Conservation (phyloP, 2,113 vertebrate species). For the Sylvietta virens region DNA sequence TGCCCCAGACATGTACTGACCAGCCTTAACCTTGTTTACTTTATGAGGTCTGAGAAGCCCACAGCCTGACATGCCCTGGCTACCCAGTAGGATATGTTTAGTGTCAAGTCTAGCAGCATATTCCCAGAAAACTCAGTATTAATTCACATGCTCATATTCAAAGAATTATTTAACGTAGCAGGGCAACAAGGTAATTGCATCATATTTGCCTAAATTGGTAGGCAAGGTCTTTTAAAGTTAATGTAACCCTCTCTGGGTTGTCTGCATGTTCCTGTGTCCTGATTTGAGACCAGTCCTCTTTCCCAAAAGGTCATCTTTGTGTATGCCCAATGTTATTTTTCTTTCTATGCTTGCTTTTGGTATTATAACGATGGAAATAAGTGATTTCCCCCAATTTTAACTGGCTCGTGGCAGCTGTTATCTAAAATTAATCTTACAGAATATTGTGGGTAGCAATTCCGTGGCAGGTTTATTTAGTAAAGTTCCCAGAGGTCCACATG, state of each 20-base stretch:
- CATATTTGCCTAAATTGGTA: background rate
- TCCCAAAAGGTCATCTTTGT: background rate
- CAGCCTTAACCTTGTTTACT: slow-evolving; percentile 60
- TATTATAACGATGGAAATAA: background rate
- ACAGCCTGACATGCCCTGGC: slow-evolving; percentile 11
- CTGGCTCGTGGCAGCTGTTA: background rate
- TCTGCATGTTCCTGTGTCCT: background rate
- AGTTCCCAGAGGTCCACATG: slow-evolving; percentile 9
- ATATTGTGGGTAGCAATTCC: background rate
- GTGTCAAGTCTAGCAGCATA: background rate
- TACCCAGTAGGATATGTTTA: slow-evolving; percentile 21
- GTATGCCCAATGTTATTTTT: background rate
- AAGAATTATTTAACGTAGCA: slow-evolving; percentile 33
- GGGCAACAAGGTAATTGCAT: background rate
- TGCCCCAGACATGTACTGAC: slow-evolving; percentile 60
- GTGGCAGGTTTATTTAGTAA: slow-evolving; percentile 13
- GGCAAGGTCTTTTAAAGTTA: background rate
- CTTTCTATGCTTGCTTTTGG: background rate
- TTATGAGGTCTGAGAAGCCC: slow-evolving; percentile 48
- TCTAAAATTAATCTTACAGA: background rate
- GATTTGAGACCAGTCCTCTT: background rate
- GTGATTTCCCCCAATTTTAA: slow-evolving; percentile 8
- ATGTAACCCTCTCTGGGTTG: background rate
- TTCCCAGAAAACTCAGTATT: slow-evolving; percentile 3
- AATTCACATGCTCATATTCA: background rate